These are phyloP conservation scores for Chelonus formosanus DNA, from an alignment of 2,888 invertebrate genomes.

Conservation along the genomic window DNA sequence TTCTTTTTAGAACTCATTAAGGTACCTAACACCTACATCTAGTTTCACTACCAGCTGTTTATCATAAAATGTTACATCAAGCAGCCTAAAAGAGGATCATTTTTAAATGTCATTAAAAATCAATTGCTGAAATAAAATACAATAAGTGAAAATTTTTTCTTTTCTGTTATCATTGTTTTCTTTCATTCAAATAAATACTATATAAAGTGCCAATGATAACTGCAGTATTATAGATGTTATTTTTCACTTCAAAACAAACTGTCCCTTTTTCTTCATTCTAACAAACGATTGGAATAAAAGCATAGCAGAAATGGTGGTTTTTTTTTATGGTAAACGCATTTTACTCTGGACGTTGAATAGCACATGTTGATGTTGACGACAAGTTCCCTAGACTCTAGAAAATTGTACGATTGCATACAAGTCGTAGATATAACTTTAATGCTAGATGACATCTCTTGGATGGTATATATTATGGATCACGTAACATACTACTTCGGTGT, in stretches of 20 bases:
- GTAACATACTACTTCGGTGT: background rate
- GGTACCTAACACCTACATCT: too few relatives aligned
- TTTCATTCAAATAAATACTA: background rate
- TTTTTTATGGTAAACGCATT: constrained; percentile 4
- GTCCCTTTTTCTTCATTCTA: background rate
- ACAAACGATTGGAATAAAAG: constrained; percentile 5
- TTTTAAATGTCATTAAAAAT: too few relatives aligned
- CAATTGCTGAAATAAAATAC: too few relatives aligned
- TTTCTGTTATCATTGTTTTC: too few relatives aligned
- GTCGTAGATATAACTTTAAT: constrained; percentile 19
- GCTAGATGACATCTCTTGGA: constrained; percentile 21
- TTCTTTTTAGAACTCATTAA: too few relatives aligned
- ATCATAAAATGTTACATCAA: too few relatives aligned
- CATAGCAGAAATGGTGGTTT: background rate
- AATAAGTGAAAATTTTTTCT: too few relatives aligned
- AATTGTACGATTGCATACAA: background rate
- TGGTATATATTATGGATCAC: background rate
- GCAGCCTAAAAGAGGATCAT: too few relatives aligned
- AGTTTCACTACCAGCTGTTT: too few relatives aligned
- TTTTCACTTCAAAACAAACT: background rate
- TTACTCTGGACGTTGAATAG: background rate
- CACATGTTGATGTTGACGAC: background rate
- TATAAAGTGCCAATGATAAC: background rate
- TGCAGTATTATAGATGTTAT: background rate
- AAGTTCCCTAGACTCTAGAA: background rate